A percentile compares a stretch with the other conserved stretches of the same genome.
phyloP scores from a whole-genome alignment of 1,140 invertebrate genomes.

The Chymomyza costata region DNA sequence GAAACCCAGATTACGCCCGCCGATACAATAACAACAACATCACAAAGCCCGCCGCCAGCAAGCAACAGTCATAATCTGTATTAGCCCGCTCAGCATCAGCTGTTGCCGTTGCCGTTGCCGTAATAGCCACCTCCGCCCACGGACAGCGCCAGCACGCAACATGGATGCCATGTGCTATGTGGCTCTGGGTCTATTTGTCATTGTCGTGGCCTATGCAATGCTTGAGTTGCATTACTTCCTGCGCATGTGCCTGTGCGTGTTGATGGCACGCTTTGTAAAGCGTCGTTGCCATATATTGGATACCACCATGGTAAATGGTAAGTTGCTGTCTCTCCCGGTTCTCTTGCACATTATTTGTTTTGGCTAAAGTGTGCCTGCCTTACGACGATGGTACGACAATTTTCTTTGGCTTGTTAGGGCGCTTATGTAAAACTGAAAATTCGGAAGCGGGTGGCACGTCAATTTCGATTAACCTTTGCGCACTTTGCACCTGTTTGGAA shows the following conservation, averaged over 20 bases:
- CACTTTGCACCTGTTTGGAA: neutral
- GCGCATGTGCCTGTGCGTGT: conserved; percentile 79
- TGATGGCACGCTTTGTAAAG: conserved; percentile 80
- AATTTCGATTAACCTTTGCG: too few species aligned
- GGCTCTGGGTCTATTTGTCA: conserved; percentile 44
- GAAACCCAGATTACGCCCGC: too few species aligned
- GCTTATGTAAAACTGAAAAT: too few species aligned
- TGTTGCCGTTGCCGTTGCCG: neutral
- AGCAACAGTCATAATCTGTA: too few species aligned
- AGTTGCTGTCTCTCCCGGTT: conserved; percentile 37
- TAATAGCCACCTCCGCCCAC: neutral
- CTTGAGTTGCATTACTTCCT: conserved; percentile 83
- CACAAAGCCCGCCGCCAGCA: neutral
- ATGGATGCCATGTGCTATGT: conserved; percentile 61
- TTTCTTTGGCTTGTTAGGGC: too few species aligned
- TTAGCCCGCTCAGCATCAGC: neutral
- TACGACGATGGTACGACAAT: too few species aligned
- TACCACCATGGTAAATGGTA: conserved; percentile 80
- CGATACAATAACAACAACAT: too few species aligned
- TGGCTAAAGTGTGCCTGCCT: too few species aligned
- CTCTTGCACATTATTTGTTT: too few species aligned
- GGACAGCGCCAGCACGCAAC: neutral
- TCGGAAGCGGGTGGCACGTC: too few species aligned
- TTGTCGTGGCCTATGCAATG: conserved; percentile 78
- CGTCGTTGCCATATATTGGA: conserved; percentile 81